Conservation (phyloP, 2,888 invertebrate species). For the Gibbula magus region DNA sequence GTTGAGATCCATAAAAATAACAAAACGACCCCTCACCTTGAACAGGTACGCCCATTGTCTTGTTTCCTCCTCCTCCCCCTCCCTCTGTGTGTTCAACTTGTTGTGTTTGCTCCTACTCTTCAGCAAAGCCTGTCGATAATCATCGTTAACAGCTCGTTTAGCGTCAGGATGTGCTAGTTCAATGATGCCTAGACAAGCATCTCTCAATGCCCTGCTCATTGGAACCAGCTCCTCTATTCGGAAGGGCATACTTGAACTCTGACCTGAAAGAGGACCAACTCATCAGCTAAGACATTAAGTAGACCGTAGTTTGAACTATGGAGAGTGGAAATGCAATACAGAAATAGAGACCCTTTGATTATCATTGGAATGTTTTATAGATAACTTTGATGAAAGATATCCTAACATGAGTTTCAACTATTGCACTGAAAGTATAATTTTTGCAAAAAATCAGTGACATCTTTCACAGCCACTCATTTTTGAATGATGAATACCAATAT, state of each 20-base stretch:
- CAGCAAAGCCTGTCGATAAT: conserved; percentile 79
- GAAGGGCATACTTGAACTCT: conserved; percentile 80
- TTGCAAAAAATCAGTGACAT: too few species aligned
- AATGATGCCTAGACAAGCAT: conserved; percentile 88
- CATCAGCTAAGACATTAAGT: neutral
- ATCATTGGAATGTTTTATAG: too few species aligned
- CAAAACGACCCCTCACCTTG: conserved; percentile 77
- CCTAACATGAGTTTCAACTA: too few species aligned
- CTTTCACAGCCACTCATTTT: too few species aligned
- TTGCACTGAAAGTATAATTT: too few species aligned
- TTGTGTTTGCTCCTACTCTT: conserved; percentile 61
- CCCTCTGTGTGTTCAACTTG: conserved; percentile 36
- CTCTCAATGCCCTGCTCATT: conserved; percentile 84
- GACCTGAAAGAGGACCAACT: conserved; percentile 38
- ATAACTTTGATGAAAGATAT: too few species aligned
- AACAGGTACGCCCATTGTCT: conserved; percentile 85
- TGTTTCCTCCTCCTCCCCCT: conserved; percentile 78
- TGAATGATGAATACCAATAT: neutral
- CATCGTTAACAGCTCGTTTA: conserved; percentile 77
- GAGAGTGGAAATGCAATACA: too few species aligned
- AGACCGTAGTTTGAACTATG: too few species aligned
- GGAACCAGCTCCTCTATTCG: conserved; percentile 84
- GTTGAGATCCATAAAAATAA: too few species aligned
- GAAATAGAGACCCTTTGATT: too few species aligned
- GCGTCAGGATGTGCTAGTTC: conserved; percentile 90